These are phyloP conservation scores for Dicycla oo DNA, from an alignment of 2,888 invertebrate genomes.

Conservation along the genomic window DNA sequence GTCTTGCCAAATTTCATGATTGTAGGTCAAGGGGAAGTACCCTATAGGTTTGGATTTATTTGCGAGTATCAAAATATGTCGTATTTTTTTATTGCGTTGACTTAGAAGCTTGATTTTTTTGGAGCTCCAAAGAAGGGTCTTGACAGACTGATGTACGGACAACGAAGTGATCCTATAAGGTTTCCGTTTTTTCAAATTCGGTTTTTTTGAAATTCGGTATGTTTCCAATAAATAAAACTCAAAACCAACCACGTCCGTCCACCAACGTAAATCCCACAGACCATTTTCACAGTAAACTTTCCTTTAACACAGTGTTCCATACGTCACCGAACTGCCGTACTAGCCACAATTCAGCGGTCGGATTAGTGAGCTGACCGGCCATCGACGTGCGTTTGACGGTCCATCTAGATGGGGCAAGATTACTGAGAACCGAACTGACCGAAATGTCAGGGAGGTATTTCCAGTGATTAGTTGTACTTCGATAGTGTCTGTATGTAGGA, in stretches of 20 bases:
- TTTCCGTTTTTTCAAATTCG: too few relatives aligned
- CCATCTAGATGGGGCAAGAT: slow-evolving; percentile 48
- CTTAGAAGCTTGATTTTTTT: too few relatives aligned
- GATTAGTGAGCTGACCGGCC: slow-evolving; percentile 30
- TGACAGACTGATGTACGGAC: too few relatives aligned
- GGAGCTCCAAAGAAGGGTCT: too few relatives aligned
- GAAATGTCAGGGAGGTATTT: not conserved
- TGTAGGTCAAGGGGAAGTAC: too few relatives aligned
- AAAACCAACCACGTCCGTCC: not conserved
- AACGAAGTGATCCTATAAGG: too few relatives aligned
- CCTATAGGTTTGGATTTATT: too few relatives aligned
- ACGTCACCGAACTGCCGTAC: not conserved
- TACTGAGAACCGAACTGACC: slow-evolving; percentile 5
- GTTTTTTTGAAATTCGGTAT: not conserved
- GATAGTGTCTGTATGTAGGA: too few relatives aligned
- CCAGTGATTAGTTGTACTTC: slow-evolving; percentile 7
- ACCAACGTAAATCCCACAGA: not conserved
- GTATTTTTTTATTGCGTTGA: too few relatives aligned
- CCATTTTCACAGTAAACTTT: slow-evolving; percentile 22
- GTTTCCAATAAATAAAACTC: not conserved
- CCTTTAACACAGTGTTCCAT: not conserved
- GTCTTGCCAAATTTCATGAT: too few relatives aligned
- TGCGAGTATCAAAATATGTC: too few relatives aligned
- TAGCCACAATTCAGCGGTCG: slow-evolving; percentile 51
- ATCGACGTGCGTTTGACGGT: slow-evolving; percentile 39